Evolutionary conservation across 2,888 invertebrate species (phyloP), one percentile per base, ranked within the genome.

Genomic region (Andrena camellia): DNA sequence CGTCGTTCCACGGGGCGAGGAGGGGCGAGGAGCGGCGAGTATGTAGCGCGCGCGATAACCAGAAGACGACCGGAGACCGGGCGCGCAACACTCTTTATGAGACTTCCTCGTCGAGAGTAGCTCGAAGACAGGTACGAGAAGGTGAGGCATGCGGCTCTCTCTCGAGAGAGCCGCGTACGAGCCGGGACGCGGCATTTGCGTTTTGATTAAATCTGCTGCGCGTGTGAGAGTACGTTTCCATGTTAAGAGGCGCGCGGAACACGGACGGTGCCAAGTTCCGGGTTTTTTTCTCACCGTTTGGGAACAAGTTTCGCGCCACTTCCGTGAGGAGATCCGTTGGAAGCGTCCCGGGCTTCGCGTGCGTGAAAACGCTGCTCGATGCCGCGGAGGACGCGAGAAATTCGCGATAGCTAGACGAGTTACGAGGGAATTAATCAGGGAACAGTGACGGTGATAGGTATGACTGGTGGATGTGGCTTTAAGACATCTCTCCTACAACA

Each of bases 91-190:
- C 79, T 81, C 76, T 79, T 81, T 84, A 84, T 48, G 84, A 78
- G 83, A 79, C 84, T 84, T 84, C 84, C 84, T 79, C 75, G 76
- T 76, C 69, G 84, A 57, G 79, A 76, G 83, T 62, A 73, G 72
- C 83, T 66, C 62, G 79, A 72, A 69, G 83, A 79, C 84, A 83
- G 79, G 75, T 80, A 83, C 75, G 83, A 54, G 79, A 83, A 79
- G 84, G 79, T 83, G 83, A 84, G 72, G 83, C 75, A 83, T 79
- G 78, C 78, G 83, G 83, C 78, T 68, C 80, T 80, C 75, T 72
- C 75, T 63, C 50, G 75, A 48, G 62, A 67, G 63, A 63, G 62
- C 54, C 26, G 33, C 57, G 78, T 74, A 59, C 57, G 68, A 35
- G 80, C 66, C 60, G 48, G 42, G 50, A 62, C 78, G 72, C 70